Conservation (phyloP, 2,797 vertebrate species). For the Borostomias antarcticus region DNA sequence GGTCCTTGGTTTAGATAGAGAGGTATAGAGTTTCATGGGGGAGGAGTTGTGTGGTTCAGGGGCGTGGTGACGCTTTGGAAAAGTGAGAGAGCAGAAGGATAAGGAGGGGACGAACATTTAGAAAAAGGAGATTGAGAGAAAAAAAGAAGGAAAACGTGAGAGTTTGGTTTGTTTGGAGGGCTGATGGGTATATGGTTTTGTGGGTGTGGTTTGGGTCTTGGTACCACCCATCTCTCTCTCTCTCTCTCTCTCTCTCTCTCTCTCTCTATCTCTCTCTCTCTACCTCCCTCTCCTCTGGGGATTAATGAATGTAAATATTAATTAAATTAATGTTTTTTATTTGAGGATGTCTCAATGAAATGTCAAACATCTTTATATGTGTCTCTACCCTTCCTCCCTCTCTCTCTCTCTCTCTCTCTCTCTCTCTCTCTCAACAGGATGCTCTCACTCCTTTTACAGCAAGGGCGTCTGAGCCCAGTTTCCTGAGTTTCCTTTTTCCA, state of each 20-base stretch:
- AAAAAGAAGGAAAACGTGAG: too few species aligned
- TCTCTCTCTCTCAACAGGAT: conserved; percentile 27
- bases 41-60: conserved; percentile 1
- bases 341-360: too few species aligned
- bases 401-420: neutral
- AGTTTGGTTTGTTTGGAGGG: too few species aligned
- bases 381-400: conserved; percentile 7
- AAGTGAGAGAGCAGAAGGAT: neutral
- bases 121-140: too few species aligned
- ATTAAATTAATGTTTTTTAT: too few species aligned
- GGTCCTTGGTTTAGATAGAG: neutral
- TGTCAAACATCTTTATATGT: neutral
- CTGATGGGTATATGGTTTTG: too few species aligned
- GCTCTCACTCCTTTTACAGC: conserved; percentile 27
- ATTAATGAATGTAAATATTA: too few species aligned
- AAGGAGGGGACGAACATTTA: too few species aligned
- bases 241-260: too few species aligned
- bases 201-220: too few species aligned
- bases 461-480: conserved; percentile 53
- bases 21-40: neutral
- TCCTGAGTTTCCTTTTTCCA: conserved; percentile 55
- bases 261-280: too few species aligned
- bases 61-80: neutral
- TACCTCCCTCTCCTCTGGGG: neutral
- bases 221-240: too few species aligned